Evolutionary conservation across 2,888 invertebrate genomes (phyloP), one percentile per base, ranked within the genome.

Genomic region (Polyommatus iphigenia): DNA sequence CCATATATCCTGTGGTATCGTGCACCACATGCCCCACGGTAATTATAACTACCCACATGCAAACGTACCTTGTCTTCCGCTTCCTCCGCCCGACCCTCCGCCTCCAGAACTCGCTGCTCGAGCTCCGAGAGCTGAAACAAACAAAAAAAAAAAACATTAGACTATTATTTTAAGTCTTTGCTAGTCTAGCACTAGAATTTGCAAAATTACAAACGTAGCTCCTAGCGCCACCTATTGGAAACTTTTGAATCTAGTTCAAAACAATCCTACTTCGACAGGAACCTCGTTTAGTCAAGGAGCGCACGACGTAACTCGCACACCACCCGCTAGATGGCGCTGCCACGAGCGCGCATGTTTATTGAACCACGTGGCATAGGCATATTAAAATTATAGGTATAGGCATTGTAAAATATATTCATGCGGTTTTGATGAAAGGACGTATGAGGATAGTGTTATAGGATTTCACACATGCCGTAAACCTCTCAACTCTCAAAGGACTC

Each of bases 31-130:
- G 41, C 2, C 41, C 50, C 15, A 50, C 13, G 13, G 24, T 24
- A 13, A 62, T 24, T 24, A 24, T 13, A 15, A 29, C 29, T 32
- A 29, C 67, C 67, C 29, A 67, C 29, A 32, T 10, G 18, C 78
- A 15, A 78, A 85, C 92, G 95, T 95, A 98, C 98, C 97, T 98
- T 98, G 93, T 98, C 98, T 93, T 98, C 98, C 81, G 98, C 98
- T 92, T 98, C 98, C 88, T 98, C 98, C 77, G 98, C 98, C 85
- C 98, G 95, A 85, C 97, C 96, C 94, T 98, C 98, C 85, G 98
- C 98, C 92, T 98, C 98, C 92, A 98, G 95, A 89, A 98, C 98
- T 86, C 98, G 96, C 89, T 98, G 97, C 93, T 98, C 98, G 94
- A 98, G 95, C 95, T 98, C 98, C 91, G 98, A 97, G 94, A 98